Evolutionary conservation across 1,140 invertebrate genomes (phyloP), one percentile per base, ranked within the genome.

Genomic region (Heliconius eleuchia): DNA sequence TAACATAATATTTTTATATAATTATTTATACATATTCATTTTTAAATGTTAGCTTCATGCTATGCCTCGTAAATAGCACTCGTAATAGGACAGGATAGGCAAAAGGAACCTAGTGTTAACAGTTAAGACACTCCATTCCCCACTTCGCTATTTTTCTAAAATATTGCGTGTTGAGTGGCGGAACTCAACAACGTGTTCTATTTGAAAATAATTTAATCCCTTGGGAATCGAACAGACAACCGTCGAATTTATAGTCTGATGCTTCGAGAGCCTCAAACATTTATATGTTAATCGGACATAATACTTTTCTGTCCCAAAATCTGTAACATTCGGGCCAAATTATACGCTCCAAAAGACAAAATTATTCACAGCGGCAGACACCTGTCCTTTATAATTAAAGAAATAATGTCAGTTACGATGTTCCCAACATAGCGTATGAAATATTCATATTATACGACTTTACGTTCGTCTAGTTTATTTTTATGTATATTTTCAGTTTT

Each of bases 311-410:
- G 50, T 27, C 60, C 3, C 9, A 57, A 74, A 57, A 74, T 57
- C 50, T 55, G 30, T 46, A 74, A 52, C 19, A 57, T 57, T 52
- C 27, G n/a, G 46, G 50, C 50, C 19, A 57, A 57, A 34, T 55
- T 57, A 37, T 55, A 34, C 50, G 46, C 46, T 30, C 27, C 4
- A 66, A 66, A 66, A 66, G 60, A 66, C 9, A 66, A 66, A 66
- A 66, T 66, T 66, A 30, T 66, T 66, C 60, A 30, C 23, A 66
- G 23, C 60, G 60, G 60, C 27, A 66, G 60, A 66, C 60, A 66
- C 60, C 60, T 66, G 60, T 66, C 60, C 23, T 66, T 66, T 66
- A 16, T 30, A 66, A 66, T 66, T 66, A 66, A 66, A 66, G 60
- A 66, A 66, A 66, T 66, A 66, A 66, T 23, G 60, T 30, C 60